phyloP scores from a whole-genome alignment of 2,113 vertebrate species.

The Corythornis vintsioides region DNA sequence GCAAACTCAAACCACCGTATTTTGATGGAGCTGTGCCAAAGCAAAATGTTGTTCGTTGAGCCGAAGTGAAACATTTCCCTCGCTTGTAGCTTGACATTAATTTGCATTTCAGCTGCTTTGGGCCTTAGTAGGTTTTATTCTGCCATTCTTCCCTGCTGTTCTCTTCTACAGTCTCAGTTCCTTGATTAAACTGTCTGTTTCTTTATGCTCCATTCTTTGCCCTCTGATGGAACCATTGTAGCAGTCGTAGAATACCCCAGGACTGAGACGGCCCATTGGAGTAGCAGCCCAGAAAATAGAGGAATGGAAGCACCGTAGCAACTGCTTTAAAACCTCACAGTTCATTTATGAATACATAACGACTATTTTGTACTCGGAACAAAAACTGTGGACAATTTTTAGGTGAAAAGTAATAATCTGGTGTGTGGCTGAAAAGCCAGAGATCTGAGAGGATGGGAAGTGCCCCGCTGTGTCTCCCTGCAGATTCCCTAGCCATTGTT shows the following conservation, averaged over 20 bases:
- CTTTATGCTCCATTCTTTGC: accelerated
- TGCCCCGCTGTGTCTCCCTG: background rate
- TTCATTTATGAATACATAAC: background rate
- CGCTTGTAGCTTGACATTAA: background rate
- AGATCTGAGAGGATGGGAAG: background rate
- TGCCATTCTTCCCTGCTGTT: background rate
- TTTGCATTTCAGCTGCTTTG: background rate
- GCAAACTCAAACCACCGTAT: background rate
- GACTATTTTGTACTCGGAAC: background rate
- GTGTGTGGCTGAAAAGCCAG: accelerated
- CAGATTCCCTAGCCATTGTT: background rate
- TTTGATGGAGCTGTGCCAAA: background rate
- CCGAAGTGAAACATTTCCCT: background rate
- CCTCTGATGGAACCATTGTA: background rate
- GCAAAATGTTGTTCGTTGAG: background rate
- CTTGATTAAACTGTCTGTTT: constrained; percentile 25
- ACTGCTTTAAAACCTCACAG: too few relatives aligned
- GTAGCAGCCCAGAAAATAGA: background rate
- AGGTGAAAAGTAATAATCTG: background rate
- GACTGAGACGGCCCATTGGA: background rate
- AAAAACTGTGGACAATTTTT: background rate
- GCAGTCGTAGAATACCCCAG: background rate
- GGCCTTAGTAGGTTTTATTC: background rate
- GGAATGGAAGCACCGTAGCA: background rate
- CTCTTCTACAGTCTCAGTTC: background rate